phyloP scores from a whole-genome alignment of 2,888 invertebrate genomes.

The Hydriomena furcata region DNA sequence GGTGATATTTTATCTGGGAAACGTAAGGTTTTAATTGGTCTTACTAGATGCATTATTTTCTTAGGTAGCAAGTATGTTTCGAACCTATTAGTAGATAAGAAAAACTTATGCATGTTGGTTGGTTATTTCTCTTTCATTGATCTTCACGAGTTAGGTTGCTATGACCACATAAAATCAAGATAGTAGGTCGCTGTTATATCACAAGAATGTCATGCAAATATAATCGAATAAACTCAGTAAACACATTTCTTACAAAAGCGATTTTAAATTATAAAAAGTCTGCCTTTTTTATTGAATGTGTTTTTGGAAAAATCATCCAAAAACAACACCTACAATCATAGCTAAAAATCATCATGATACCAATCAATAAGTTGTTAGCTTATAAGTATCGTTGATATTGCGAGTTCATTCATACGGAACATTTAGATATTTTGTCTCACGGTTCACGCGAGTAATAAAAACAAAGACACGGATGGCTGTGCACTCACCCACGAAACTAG shows the following conservation, averaged over 20 bases:
- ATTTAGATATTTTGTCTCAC: constrained; percentile 60
- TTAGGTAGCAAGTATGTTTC: neutral
- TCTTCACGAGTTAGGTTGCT: too few relatives aligned
- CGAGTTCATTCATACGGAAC: constrained; percentile 60
- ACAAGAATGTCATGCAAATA: neutral
- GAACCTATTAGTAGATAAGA: too few relatives aligned
- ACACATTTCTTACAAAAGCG: too few relatives aligned
- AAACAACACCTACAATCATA: neutral
- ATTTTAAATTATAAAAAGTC: too few relatives aligned
- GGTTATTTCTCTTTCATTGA: too few relatives aligned
- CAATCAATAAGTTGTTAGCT: constrained; percentile 2
- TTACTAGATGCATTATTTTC: neutral
- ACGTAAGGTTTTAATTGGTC: constrained; percentile 14
- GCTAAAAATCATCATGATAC: neutral
- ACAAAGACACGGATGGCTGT: constrained; percentile 65
- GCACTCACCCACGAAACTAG: constrained; percentile 93
- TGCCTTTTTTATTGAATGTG: too few relatives aligned
- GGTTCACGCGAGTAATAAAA: constrained; percentile 60
- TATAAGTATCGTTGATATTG: constrained; percentile 23
- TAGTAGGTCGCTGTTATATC: neutral
- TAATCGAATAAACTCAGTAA: too few relatives aligned
- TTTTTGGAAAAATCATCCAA: too few relatives aligned
- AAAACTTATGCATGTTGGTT: too few relatives aligned
- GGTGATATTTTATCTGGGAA: constrained; percentile 25
- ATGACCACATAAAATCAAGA: too few relatives aligned